A percentile compares a stretch with the other conserved stretches of the same genome.
Conservation (phyloP, 2,113 vertebrate species). For the Notothenia rossii region DNA sequence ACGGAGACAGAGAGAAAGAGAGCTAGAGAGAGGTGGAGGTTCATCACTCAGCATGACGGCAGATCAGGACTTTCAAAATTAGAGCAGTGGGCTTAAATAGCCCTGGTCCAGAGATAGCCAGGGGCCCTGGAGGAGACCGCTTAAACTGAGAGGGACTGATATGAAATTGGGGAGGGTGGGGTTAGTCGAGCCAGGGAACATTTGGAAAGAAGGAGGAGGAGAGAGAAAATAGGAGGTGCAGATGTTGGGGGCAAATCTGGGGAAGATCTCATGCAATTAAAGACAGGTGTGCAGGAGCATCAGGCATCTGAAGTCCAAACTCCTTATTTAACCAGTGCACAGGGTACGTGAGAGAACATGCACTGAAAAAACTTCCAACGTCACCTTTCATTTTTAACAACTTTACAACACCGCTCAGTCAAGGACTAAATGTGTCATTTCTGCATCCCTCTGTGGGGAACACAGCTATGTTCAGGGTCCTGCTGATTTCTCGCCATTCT, state of each 20-base stretch:
- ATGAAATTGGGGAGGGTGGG: conserved; percentile 49
- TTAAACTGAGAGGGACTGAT: conserved; percentile 65
- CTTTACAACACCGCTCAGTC: conserved; percentile 9
- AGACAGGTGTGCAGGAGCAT: conserved; percentile 30
- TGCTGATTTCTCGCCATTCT: conserved; percentile 36
- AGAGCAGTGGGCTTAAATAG: conserved; percentile 85
- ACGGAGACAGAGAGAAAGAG: conserved; percentile 33
- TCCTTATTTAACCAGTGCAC: conserved; percentile 6
- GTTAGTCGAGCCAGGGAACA: conserved; percentile 23
- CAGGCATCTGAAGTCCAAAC: conserved; percentile 26
- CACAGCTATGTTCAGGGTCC: conserved; percentile 7
- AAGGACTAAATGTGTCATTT: not conserved
- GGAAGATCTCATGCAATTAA: conserved; percentile 7
- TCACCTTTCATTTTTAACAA: conserved; percentile 11
- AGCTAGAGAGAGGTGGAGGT: conserved; percentile 67
- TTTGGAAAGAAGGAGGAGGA: conserved; percentile 24
- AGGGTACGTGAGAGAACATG: not conserved
- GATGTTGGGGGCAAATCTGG: conserved; percentile 42
- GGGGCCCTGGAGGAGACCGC: conserved; percentile 72
- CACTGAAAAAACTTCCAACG: conserved; percentile 8
- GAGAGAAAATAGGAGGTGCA: conserved; percentile 25
- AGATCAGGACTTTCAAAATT: conserved; percentile 81
- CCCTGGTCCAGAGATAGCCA: conserved; percentile 80
- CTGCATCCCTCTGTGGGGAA: not conserved
- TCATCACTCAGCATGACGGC: conserved; percentile 74